Base-by-base conservation (phyloP, 2,888 invertebrate species). In the Thymelicus lineola region DNA sequence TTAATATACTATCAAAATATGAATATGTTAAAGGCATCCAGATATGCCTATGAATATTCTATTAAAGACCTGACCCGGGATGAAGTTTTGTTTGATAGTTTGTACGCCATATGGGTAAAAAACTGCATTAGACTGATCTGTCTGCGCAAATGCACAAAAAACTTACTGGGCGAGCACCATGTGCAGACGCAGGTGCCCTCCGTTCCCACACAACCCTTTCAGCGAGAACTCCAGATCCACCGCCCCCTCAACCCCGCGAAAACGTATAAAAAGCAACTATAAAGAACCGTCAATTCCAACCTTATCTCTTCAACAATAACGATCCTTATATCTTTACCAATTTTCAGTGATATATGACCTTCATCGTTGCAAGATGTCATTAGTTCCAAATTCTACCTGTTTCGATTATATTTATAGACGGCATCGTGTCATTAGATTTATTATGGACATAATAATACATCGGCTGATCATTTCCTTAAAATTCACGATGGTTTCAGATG, bases 141-240 rank as follows among this genome's bases (percentile, higher is more conserved):
- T 87, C 86, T 88, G 85, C 89, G 87, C 87, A 85, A 90, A 92
- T 86, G 88, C 79, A 86, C 86, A 93, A 93, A 93, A 93, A 92
- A 91, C 83, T 76, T 73, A 79, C 78, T 85, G 85, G 84, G 86
- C 86, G 85, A 87, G 85, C 90, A 91, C 90, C 93, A 93, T 93
- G 90, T 93, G 93, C 90, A 88, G 86, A 78, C 90, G 94, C 94
- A 94, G 94, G 94, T 94, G 94, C 94, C 93, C 90, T 89, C 83
- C 82, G 92, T 94, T 94, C 94, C 94, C 94, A 94, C 94, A 94
- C 94, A 94, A 94, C 94, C 94, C 94, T 94, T 94, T 94, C 89
- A 90, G 88, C 86, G 82, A 75, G 75, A 84, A 86, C 87, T 86
- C 87, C 83, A 85, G 79, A 82, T 81, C 80, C 84, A 85, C 79